phyloP scores from a whole-genome alignment of 2,113 vertebrate species.

The Oreamnos americanus region DNA sequence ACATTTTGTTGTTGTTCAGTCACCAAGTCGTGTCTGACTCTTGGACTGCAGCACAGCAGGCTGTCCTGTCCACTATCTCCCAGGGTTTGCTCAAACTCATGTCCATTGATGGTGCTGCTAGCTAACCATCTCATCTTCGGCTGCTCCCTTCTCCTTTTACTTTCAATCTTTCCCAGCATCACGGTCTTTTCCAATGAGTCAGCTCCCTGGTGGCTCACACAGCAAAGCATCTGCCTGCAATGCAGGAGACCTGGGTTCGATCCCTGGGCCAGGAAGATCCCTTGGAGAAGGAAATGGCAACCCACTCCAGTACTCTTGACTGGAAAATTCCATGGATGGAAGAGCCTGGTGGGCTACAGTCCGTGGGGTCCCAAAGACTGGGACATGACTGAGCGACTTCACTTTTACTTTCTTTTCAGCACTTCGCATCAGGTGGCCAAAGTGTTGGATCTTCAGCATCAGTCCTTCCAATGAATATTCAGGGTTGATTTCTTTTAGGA shows the following conservation, averaged over 20 bases:
- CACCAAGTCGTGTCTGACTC: not conserved
- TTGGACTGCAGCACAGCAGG: not conserved
- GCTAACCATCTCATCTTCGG: not conserved
- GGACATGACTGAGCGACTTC: not conserved
- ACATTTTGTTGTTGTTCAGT: not conserved
- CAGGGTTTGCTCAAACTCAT: not conserved
- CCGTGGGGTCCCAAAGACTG: not conserved
- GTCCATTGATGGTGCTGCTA: not conserved
- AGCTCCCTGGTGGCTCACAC: not conserved
- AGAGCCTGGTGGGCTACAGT: not conserved
- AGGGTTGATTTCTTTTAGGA: not conserved
- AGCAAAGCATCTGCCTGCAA: not conserved
- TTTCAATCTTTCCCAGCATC: not conserved
- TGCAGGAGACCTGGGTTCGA: fast-evolving
- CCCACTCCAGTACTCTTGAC: not conserved
- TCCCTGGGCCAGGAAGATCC: not conserved
- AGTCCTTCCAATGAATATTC: not conserved
- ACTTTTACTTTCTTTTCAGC: not conserved
- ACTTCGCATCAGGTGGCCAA: not conserved
- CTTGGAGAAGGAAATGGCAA: not conserved
- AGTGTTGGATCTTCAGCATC: not conserved
- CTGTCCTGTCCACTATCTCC: not conserved
- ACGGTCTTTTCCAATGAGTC: not conserved
- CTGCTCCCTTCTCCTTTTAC: not conserved
- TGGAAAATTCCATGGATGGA: not conserved